Percentiles rank a stretch among this genome's conserved stretches.
phyloP scores from a whole-genome alignment of 2,888 invertebrate species.

The Agonopterix alstromeriana region DNA sequence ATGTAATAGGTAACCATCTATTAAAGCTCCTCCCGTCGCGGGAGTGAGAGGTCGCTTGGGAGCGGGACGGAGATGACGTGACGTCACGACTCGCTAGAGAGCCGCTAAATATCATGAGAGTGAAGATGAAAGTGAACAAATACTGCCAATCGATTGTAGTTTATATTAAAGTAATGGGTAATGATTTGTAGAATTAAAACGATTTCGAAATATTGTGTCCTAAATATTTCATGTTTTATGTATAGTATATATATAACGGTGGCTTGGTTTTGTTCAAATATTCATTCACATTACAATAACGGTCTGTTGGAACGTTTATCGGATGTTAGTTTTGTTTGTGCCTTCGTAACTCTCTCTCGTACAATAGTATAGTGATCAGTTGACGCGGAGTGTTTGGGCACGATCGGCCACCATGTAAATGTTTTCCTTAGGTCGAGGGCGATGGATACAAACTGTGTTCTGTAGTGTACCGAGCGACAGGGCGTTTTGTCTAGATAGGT shows the following conservation, averaged over 20 bases:
- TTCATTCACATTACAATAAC: too few relatives aligned
- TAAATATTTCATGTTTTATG: constrained; percentile 62
- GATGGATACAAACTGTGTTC: constrained; percentile 73
- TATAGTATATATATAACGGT: constrained; percentile 57
- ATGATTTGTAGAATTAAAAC: constrained; percentile 66
- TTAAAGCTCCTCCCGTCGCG: background rate
- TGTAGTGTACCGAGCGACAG: constrained; percentile 69
- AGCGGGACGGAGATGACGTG: background rate
- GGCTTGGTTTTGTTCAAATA: constrained; percentile 30
- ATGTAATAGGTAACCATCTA: background rate
- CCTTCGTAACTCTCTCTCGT: constrained; percentile 7
- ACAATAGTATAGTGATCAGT: constrained; percentile 14
- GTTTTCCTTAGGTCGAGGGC: constrained; percentile 55
- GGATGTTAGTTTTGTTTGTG: constrained; percentile 20
- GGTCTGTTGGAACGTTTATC: background rate
- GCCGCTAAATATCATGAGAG: constrained; percentile 47
- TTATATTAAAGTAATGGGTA: constrained; percentile 57
- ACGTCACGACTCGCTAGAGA: background rate
- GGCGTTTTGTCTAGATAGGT: constrained; percentile 63
- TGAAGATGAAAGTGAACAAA: constrained; percentile 49
- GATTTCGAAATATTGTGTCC: constrained; percentile 68
- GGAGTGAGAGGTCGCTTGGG: background rate
- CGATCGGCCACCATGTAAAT: constrained; percentile 39
- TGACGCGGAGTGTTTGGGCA: constrained; percentile 12
- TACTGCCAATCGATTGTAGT: constrained; percentile 75